Evolutionary conservation across 2,888 invertebrate genomes (phyloP).

Genomic region (Cataglyphis albicans): DNA sequence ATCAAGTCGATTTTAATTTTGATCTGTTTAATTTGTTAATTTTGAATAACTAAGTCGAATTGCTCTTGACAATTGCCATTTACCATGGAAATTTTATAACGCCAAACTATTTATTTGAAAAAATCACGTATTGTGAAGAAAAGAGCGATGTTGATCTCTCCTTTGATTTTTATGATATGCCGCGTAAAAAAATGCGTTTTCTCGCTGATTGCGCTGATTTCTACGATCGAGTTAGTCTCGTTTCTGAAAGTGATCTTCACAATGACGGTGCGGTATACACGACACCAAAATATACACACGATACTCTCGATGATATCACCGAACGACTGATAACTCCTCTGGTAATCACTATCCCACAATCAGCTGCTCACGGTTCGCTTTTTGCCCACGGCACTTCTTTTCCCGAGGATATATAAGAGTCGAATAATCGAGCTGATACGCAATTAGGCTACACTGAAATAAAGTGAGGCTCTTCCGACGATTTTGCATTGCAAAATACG

Average conservation of each 20-base stretch:
- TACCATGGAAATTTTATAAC: neutral
- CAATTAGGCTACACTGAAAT: neutral
- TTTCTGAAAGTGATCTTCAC: too few species aligned
- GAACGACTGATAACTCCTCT: constrained; percentile 73
- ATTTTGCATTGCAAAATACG: neutral
- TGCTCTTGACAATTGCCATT: neutral
- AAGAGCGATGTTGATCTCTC: neutral
- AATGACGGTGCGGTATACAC: constrained; percentile 35
- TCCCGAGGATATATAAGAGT: constrained; percentile 37
- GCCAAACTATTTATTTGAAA: neutral
- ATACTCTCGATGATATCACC: constrained; percentile 67
- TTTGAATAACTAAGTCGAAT: neutral
- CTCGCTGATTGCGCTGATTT: neutral
- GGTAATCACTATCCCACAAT: constrained; percentile 61
- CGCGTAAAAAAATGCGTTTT: neutral
- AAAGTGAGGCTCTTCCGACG: neutral
- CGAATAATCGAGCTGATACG: constrained; percentile 24
- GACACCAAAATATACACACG: constrained; percentile 47
- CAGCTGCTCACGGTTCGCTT: constrained; percentile 50
- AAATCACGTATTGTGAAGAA: neutral
- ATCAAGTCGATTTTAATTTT: neutral
- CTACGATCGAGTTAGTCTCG: neutral
- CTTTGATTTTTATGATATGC: neutral
- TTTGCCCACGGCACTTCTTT: constrained; percentile 78
- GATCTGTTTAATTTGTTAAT: neutral